phyloP scores from a whole-genome alignment of 2,113 vertebrate genomes.

The Meles meles region DNA sequence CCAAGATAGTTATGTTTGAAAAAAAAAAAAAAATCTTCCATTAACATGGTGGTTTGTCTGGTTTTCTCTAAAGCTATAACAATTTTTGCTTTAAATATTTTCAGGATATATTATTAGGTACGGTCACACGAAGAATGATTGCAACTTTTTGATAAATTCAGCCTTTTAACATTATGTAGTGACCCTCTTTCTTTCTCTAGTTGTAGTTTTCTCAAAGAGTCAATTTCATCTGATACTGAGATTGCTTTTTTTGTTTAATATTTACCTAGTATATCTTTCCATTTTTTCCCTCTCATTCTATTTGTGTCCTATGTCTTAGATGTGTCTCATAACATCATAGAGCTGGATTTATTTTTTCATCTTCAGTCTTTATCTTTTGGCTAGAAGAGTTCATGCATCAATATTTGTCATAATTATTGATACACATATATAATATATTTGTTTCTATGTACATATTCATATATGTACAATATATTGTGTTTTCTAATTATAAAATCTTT shows the following conservation, averaged over 20 bases:
- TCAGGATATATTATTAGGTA: background rate
- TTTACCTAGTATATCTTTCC: background rate
- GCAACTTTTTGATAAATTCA: background rate
- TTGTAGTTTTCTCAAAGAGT: background rate
- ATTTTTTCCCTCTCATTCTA: background rate
- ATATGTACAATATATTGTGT: background rate
- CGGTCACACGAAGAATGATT: background rate
- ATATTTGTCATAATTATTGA: background rate
- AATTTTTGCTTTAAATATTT: constrained; percentile 33
- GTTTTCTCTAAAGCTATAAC: background rate
- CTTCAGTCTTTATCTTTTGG: background rate
- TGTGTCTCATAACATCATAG: background rate
- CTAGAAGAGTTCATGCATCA: background rate
- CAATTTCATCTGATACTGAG: background rate
- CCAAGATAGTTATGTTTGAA: background rate
- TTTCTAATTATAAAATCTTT: background rate
- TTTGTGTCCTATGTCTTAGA: background rate
- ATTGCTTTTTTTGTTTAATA: background rate
- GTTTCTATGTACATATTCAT: background rate
- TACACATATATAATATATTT: background rate
- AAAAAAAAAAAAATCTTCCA: constrained; percentile 3
- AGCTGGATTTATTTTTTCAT: background rate
- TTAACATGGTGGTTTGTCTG: background rate
- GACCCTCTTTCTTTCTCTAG: background rate
- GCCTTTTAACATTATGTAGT: background rate